Percentiles rank a stretch among this genome's conserved stretches.
Evolutionary conservation across 2,888 invertebrate genomes (phyloP).

Genomic region (Eulithis testata): DNA sequence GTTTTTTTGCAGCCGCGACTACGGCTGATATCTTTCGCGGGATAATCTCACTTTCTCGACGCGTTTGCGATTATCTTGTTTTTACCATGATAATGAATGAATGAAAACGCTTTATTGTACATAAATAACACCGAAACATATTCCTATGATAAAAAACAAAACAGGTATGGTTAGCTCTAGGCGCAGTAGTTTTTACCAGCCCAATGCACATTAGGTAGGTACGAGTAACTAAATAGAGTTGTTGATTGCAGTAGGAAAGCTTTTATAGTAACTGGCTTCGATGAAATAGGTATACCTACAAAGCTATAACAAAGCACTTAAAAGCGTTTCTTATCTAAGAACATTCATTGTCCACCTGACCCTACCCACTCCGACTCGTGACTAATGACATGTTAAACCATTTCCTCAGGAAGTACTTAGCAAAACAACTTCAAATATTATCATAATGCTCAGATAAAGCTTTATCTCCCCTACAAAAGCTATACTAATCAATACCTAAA

Average conservation of each 20-base stretch:
- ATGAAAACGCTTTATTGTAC: too few relatives aligned
- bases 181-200: neutral
- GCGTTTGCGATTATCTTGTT: constrained; percentile 30
- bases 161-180: too few relatives aligned
- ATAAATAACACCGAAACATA: too few relatives aligned
- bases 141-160: too few relatives aligned
- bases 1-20: constrained; percentile 60
- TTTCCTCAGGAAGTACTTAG: constrained; percentile 31
- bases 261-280: too few relatives aligned
- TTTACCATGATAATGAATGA: constrained; percentile 25
- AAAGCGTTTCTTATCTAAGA: neutral
- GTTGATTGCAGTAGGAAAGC: too few relatives aligned
- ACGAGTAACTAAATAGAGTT: neutral
- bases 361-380: constrained; percentile 3
- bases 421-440: constrained; percentile 18
- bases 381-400: constrained; percentile 15
- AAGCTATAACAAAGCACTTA: neutral
- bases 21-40: constrained; percentile 44
- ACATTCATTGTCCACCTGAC: constrained; percentile 13
- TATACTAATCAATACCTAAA: constrained; percentile 3
- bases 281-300: too few relatives aligned
- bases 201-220: neutral
- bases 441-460: constrained; percentile 22
- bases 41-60: constrained; percentile 45
- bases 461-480: constrained; percentile 30